Conservation (phyloP, 2,888 invertebrate species). For the Amblyjoppa proteus region DNA sequence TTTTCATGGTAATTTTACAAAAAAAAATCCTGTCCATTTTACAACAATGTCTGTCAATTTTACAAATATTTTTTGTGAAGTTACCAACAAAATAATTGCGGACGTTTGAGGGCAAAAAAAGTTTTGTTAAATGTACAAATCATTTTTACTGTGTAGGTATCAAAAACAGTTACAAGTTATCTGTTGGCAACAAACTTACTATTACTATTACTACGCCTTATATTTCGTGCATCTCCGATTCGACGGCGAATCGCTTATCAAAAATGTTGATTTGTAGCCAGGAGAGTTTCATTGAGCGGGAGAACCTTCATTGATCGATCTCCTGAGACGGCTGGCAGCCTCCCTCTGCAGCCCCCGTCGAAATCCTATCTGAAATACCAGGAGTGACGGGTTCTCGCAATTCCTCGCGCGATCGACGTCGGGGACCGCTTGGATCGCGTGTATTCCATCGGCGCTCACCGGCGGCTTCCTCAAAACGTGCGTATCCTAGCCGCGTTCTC, state of each 20-base stretch:
- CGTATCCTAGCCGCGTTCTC: conserved; percentile 21
- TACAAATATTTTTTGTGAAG: too few species aligned
- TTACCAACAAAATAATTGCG: too few species aligned
- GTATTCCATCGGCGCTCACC: conserved; percentile 41
- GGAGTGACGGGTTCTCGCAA: conserved; percentile 59
- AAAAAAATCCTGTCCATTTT: too few species aligned
- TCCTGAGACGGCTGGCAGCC: conserved; percentile 12
- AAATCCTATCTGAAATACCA: conserved; percentile 62
- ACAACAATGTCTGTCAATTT: too few species aligned
- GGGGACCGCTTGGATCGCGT: conserved; percentile 59
- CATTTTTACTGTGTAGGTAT: too few species aligned
- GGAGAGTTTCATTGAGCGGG: background rate
- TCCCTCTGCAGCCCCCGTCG: background rate
- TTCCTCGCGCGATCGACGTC: conserved; percentile 65
- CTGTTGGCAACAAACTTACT: too few species aligned
- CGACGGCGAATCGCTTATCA: background rate
- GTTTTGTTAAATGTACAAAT: too few species aligned
- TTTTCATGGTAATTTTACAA: too few species aligned
- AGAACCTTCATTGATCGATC: conserved; percentile 57
- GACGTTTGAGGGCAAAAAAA: too few species aligned
- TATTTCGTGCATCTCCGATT: background rate
- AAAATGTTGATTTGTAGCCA: background rate
- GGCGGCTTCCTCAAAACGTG: conserved; percentile 20
- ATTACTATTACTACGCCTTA: background rate
- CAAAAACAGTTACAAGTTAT: too few species aligned